phyloP scores from a whole-genome alignment of 2,113 vertebrate genomes.

The Nipponia nippon region DNA sequence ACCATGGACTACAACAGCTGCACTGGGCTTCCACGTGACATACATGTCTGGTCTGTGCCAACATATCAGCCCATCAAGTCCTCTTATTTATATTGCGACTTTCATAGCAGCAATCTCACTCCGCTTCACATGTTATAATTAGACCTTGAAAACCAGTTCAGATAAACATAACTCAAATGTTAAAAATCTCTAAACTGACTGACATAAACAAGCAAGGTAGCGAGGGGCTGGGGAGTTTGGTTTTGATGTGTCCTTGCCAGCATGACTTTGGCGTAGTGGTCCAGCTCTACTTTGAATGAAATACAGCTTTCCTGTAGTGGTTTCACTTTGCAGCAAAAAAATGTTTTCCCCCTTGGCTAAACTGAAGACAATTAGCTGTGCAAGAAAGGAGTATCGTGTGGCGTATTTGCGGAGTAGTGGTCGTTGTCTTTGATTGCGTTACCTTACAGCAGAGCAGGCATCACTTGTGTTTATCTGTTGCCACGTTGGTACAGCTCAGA shows the following conservation, averaged over 20 bases:
- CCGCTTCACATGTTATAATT: slow-evolving; percentile 62
- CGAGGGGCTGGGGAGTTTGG: not conserved
- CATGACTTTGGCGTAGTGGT: not conserved
- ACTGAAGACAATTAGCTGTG: not conserved
- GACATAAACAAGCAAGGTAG: not conserved
- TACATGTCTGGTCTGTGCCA: slow-evolving; percentile 19
- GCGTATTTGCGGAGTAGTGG: not conserved
- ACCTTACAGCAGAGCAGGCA: not conserved
- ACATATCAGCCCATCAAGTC: not conserved
- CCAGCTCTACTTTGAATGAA: not conserved
- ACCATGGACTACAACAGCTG: slow-evolving; percentile 43
- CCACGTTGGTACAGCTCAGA: not conserved
- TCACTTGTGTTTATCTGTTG: not conserved
- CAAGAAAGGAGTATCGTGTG: not conserved
- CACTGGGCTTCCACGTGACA: slow-evolving; percentile 13
- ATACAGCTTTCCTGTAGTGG: not conserved
- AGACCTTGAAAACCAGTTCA: slow-evolving; percentile 52
- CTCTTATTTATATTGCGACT: slow-evolving; percentile 41
- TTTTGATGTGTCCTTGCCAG: not conserved
- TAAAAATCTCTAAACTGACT: not conserved
- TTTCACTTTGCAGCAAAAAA: not conserved
- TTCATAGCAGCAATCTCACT: slow-evolving; percentile 46
- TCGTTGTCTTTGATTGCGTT: not conserved
- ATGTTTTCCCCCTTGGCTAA: not conserved
- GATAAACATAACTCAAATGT: slow-evolving; percentile 57